These are phyloP conservation scores for Trachelus iudaicus DNA, from an alignment of 2,888 invertebrate species.

Conservation along the genomic window DNA sequence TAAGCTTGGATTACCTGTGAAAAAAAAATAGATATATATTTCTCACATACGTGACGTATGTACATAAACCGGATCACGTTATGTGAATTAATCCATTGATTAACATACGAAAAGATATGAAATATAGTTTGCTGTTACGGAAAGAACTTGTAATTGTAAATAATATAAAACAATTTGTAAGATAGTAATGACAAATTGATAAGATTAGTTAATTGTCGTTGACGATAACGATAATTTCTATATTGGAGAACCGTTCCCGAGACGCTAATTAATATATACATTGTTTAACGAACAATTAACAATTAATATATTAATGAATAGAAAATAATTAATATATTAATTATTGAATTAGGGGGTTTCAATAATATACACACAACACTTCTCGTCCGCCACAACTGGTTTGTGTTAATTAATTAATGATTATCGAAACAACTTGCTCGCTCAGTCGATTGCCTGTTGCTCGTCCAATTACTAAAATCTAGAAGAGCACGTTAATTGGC, in stretches of 20 bases:
- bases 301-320: conserved; percentile 34
- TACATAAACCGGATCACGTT: conserved; percentile 33
- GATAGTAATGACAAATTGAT: conserved; percentile 25
- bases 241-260: conserved; percentile 8
- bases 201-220: conserved; percentile 20
- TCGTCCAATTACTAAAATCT: conserved; percentile 7
- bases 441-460: conserved; percentile 22
- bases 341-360: conserved; percentile 10
- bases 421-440: neutral
- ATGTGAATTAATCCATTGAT: conserved; percentile 21
- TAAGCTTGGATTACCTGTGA: conserved; percentile 37
- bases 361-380: conserved; percentile 2
- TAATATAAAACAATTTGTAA: conserved; percentile 49
- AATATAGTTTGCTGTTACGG: conserved; percentile 26
- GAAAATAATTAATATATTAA: conserved; percentile 46
- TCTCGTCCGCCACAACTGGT: conserved; percentile 34
- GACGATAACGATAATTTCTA: conserved; percentile 20
- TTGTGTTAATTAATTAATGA: conserved; percentile 41
- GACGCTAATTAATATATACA: conserved; percentile 35
- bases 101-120: conserved; percentile 13
- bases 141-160: conserved; percentile 39
- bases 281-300: conserved; percentile 34
- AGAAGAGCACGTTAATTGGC: conserved; percentile 35
- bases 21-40: conserved; percentile 43
- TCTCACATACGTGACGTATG: conserved; percentile 52